Conservation (phyloP, 2,113 vertebrate species). For the Cervus canadensis region DNA sequence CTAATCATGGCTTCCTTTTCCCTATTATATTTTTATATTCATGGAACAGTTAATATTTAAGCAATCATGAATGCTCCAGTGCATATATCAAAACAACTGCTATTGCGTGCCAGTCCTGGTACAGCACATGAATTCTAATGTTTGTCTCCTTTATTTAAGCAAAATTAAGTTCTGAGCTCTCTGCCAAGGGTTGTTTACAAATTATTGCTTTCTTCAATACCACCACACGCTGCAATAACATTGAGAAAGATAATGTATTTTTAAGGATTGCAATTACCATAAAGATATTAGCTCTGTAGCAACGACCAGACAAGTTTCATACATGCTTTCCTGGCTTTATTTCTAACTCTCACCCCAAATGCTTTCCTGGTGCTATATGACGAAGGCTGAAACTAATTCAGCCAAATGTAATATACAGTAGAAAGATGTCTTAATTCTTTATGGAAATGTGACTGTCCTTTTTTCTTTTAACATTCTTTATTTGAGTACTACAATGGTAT, state of each 20-base stretch:
- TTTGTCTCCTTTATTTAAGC: slow-evolving; percentile 75
- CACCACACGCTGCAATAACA: slow-evolving; percentile 66
- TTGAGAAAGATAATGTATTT: slow-evolving; percentile 79
- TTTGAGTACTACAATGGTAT: slow-evolving; percentile 26
- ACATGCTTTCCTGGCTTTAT: slow-evolving; percentile 66
- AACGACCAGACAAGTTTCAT: slow-evolving; percentile 61
- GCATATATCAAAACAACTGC: slow-evolving; percentile 72
- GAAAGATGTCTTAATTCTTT: slow-evolving; percentile 54
- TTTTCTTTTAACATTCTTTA: slow-evolving; percentile 8
- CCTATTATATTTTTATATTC: slow-evolving; percentile 64
- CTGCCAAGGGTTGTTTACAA: slow-evolving; percentile 81
- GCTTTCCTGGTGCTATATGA: not conserved
- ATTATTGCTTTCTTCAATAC: slow-evolving; percentile 77
- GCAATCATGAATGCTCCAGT: slow-evolving; percentile 70
- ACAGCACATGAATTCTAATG: slow-evolving; percentile 76
- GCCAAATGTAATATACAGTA: slow-evolving; percentile 40
- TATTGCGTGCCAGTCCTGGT: slow-evolving; percentile 55
- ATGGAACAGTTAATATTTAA: slow-evolving; percentile 70
- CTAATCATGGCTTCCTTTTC: slow-evolving; percentile 34
- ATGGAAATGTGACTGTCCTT: slow-evolving; percentile 11
- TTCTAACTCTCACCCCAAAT: slow-evolving; percentile 68
- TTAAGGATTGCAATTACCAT: slow-evolving; percentile 81
- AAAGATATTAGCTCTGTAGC: slow-evolving; percentile 68
- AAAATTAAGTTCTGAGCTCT: slow-evolving; percentile 79
- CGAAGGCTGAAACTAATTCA: slow-evolving; percentile 53